Base-by-base conservation (phyloP, 2,113 vertebrate species). In the Lathamus discolor region DNA sequence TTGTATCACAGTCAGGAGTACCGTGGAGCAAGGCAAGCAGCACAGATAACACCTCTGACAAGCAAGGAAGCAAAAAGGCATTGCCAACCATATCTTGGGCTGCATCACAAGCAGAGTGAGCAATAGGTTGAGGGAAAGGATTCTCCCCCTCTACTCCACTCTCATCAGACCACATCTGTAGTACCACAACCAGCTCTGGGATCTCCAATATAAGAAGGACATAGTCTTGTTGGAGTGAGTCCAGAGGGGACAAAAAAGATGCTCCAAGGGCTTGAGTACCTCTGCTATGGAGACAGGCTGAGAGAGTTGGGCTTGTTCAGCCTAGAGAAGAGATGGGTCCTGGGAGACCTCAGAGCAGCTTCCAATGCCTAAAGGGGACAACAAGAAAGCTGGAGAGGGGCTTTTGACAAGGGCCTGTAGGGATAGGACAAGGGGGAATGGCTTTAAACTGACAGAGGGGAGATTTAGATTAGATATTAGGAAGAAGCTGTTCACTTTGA, bases 11-110 rank as follows among this genome's bases (percentile, higher is more conserved):
- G 33, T 10, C 61, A 29, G 73, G 29, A 11, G 25, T 0, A 2
- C 19, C 8, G 19, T 19, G 49, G 22, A 57, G n/a, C 25, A 29
- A 37, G 23, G 8, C 0, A 1, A 66, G 25, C 0, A 12, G 27
- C 55, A 22, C 35, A 28, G 24, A 27, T 4, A n/a, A 33, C 2
- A 0, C 5, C 15, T 52, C 29, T 8, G 19, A 11, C 18, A 19
- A 11, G 14, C 0, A 4, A 59, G 14, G 22, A 17, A 41, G 27
- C 4, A 46, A 22, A 55, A 6, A 52, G 10, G 5, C 14, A 2
- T 23, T 59, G 57, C 22, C 57, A 35, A 7, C 57, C 33, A 16
- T 35, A 35, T 15, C 57, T 59, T 59, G 33, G 33, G 33, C 33
- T 59, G 33, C 33, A 23, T 35, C 33, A 59, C 57, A 35, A 35